Evolutionary conservation across 2,113 vertebrate species (phyloP).

Genomic region (Sinocyclocheilus grahami): DNA sequence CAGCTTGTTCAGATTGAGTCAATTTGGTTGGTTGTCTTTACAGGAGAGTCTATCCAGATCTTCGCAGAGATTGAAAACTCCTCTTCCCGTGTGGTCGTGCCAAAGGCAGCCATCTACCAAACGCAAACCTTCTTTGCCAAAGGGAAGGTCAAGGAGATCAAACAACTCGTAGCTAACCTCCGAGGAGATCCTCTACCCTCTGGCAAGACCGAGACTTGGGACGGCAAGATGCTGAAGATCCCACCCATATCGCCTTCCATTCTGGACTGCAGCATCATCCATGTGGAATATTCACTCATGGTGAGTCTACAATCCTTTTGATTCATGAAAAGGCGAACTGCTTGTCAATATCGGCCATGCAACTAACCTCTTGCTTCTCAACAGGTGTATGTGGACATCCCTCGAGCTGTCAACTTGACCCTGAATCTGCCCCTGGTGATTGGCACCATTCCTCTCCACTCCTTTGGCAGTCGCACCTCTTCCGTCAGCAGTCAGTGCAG

Average conservation of each 20-base stretch:
- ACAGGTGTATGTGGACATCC: conserved; percentile 98
- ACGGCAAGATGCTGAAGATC: conserved; percentile 94
- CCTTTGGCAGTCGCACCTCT: conserved; percentile 94
- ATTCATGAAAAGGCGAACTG: background rate
- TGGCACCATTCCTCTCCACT: conserved; percentile 94
- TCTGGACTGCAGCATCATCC: conserved; percentile 95
- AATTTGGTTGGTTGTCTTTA: conserved; percentile 17
- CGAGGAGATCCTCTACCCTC: conserved; percentile 93
- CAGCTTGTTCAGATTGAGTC: background rate
- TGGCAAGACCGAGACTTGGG: conserved; percentile 97
- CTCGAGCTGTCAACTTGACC: conserved; percentile 95
- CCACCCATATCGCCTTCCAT: conserved; percentile 96
- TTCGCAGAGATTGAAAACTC: conserved; percentile 98
- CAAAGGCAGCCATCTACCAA: conserved; percentile 98
- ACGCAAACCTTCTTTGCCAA: conserved; percentile 99
- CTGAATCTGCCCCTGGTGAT: conserved; percentile 95
- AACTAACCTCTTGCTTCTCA: conserved; percentile 16
- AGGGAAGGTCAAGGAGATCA: conserved; percentile 99
- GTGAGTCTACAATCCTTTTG: conserved; percentile 68
- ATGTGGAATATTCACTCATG: conserved; percentile 96
- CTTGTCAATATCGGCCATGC: background rate
- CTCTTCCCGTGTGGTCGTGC: conserved; percentile 96
- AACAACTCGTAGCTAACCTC: conserved; percentile 92
- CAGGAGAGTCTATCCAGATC: conserved; percentile 98
- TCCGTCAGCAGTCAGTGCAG: conserved; percentile 98